phyloP scores from a whole-genome alignment of 2,888 invertebrate genomes.

The Cosmopolites sordidus region DNA sequence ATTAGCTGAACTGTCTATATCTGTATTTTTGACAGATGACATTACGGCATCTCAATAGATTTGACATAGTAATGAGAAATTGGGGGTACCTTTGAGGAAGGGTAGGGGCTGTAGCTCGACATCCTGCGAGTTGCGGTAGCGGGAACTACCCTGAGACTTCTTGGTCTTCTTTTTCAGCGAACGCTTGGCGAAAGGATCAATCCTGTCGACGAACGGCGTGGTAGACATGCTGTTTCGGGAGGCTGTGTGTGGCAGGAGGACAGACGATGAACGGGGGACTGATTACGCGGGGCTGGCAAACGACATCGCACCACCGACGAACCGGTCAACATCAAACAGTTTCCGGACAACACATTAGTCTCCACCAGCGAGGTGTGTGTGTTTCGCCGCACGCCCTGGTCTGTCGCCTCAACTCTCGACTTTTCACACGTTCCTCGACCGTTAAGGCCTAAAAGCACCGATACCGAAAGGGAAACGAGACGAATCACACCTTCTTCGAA shows the following conservation, averaged over 20 bases:
- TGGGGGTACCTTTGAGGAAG: slow-evolving; percentile 82
- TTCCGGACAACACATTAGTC: slow-evolving; percentile 32
- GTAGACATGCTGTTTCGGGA: slow-evolving; percentile 63
- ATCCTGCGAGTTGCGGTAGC: slow-evolving; percentile 97
- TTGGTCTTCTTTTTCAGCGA: slow-evolving; percentile 97
- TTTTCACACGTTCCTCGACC: slow-evolving; percentile 13
- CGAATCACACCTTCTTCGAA: slow-evolving; percentile 30
- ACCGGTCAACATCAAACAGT: slow-evolving; percentile 43
- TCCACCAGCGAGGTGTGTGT: slow-evolving; percentile 41
- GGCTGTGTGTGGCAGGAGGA: slow-evolving; percentile 19
- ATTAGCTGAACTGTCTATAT: neutral
- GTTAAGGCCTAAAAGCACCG: slow-evolving; percentile 14
- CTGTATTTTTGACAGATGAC: slow-evolving; percentile 1
- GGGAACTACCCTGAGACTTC: slow-evolving; percentile 97
- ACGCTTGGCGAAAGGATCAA: slow-evolving; percentile 98
- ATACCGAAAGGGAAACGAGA: slow-evolving; percentile 12
- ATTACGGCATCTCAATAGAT: slow-evolving; percentile 1
- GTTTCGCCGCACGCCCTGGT: slow-evolving; percentile 44
- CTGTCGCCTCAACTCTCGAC: too few species aligned
- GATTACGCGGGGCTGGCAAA: slow-evolving; percentile 39
- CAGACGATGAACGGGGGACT: slow-evolving; percentile 28
- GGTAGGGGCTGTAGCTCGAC: slow-evolving; percentile 96
- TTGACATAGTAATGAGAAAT: slow-evolving; percentile 4
- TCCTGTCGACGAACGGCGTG: slow-evolving; percentile 96
- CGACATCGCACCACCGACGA: slow-evolving; percentile 43